These are phyloP conservation scores for Campoplex nolae DNA, from an alignment of 2,888 invertebrate genomes.

Conservation along the genomic window DNA sequence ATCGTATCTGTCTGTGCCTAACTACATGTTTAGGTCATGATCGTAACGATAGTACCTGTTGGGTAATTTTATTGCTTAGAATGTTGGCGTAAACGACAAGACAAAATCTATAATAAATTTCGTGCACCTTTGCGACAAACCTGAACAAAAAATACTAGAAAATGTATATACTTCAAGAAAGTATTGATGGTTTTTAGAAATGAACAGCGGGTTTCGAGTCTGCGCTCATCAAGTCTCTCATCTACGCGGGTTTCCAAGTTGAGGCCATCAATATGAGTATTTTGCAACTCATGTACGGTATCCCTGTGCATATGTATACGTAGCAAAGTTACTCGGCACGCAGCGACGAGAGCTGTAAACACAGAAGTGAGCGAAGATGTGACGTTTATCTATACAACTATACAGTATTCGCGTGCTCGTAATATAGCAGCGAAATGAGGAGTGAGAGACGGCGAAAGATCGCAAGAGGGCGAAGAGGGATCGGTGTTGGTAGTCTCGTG, in stretches of 20 bases:
- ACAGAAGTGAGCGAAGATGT: constrained; percentile 21
- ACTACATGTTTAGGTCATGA: too few species aligned
- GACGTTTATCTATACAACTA: constrained; percentile 17
- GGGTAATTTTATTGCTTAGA: neutral
- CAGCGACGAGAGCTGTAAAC: constrained; percentile 35
- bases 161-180: neutral
- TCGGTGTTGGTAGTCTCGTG: constrained; percentile 46
- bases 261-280: neutral
- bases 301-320: neutral
- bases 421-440: constrained; percentile 55
- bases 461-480: constrained; percentile 26
- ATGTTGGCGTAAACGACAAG: neutral
- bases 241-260: neutral
- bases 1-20: too few species aligned
- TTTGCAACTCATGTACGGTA: neutral
- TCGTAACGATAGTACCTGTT: too few species aligned
- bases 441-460: constrained; percentile 42
- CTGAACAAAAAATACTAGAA: neutral
- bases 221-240: neutral
- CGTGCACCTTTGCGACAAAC: neutral
- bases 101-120: neutral
- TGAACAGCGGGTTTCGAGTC: neutral
- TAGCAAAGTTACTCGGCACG: neutral
- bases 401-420: constrained; percentile 29
- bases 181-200: neutral